Percentiles rank a stretch among this genome's conserved stretches.
phyloP scores from a whole-genome alignment of 2,888 invertebrate species.

The Hydrotaea cyrtoneurina region DNA sequence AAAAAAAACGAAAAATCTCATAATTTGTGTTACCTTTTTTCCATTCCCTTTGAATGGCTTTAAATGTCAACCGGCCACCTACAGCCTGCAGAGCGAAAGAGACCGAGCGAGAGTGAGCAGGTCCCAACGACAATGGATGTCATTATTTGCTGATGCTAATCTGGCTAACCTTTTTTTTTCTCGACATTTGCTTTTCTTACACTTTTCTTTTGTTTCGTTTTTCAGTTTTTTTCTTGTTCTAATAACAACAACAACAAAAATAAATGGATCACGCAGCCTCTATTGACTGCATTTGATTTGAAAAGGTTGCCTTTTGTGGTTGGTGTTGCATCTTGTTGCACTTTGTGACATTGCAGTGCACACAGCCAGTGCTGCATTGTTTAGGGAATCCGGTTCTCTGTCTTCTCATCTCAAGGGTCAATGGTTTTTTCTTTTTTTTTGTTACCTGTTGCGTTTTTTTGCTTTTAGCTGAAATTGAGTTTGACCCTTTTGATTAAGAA shows the following conservation, averaged over 20 bases:
- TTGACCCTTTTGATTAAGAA: constrained; percentile 24
- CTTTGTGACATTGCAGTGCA: constrained; percentile 40
- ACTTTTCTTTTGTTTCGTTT: not conserved
- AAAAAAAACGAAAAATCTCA: constrained; percentile 30
- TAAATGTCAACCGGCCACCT: constrained; percentile 39
- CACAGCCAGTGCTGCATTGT: constrained; percentile 41
- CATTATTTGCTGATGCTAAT: constrained; percentile 66
- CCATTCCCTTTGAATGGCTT: constrained; percentile 30
- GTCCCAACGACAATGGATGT: constrained; percentile 14
- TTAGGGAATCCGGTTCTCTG: constrained; percentile 34
- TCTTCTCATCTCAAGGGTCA: constrained; percentile 43
- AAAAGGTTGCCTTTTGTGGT: constrained; percentile 7
- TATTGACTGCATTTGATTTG: constrained; percentile 56
- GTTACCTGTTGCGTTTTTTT: constrained; percentile 57
- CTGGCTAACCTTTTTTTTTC: constrained; percentile 36
- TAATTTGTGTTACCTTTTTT: constrained; percentile 20
- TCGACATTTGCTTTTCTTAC: not conserved
- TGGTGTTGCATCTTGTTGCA: constrained; percentile 60
- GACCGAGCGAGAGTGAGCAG: not conserved
- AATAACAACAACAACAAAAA: constrained; percentile 42
- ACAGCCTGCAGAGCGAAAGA: not conserved
- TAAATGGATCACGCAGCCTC: constrained; percentile 56
- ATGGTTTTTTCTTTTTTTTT: too few species aligned
- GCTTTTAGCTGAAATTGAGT: not conserved
- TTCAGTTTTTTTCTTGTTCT: not conserved